Conservation (phyloP, 2,797 vertebrate species). For the Trichosurus vulpecula region DNA sequence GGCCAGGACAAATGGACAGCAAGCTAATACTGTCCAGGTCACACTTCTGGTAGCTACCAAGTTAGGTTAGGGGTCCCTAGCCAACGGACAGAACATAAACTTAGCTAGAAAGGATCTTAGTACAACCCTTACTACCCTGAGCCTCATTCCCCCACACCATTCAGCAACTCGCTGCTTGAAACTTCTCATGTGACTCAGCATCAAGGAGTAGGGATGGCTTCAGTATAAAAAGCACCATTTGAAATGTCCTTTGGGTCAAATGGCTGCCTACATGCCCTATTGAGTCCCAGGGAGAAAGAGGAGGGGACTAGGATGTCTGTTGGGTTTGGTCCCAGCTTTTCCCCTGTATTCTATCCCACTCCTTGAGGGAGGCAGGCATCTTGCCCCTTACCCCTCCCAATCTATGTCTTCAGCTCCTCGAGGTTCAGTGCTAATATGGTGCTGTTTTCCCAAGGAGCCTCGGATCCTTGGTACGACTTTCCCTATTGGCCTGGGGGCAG, state of each 20-base stretch:
- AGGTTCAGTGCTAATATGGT: slow-evolving; percentile 75
- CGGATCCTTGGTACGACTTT: slow-evolving; percentile 43
- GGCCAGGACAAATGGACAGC: neutral
- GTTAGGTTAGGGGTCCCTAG: neutral
- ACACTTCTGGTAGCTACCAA: neutral
- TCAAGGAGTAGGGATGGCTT: neutral
- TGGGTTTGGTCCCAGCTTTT: neutral
- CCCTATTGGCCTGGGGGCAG: neutral
- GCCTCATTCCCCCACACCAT: neutral
- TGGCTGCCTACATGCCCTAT: neutral
- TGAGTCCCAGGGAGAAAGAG: neutral
- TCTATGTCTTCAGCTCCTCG: neutral
- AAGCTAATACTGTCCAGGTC: neutral
- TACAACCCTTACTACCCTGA: neutral
- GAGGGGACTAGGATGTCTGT: neutral
- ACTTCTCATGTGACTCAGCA: neutral
- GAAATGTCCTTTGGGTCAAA: neutral
- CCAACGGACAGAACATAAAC: neutral
- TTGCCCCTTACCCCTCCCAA: neutral
- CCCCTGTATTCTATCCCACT: neutral
- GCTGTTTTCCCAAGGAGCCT: slow-evolving; percentile 43
- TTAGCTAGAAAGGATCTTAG: neutral
- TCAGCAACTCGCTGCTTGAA: neutral
- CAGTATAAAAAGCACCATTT: neutral
- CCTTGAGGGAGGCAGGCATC: neutral